Evolutionary conservation across 2,888 invertebrate species (phyloP).

Genomic region (Rotaria socialis): DNA sequence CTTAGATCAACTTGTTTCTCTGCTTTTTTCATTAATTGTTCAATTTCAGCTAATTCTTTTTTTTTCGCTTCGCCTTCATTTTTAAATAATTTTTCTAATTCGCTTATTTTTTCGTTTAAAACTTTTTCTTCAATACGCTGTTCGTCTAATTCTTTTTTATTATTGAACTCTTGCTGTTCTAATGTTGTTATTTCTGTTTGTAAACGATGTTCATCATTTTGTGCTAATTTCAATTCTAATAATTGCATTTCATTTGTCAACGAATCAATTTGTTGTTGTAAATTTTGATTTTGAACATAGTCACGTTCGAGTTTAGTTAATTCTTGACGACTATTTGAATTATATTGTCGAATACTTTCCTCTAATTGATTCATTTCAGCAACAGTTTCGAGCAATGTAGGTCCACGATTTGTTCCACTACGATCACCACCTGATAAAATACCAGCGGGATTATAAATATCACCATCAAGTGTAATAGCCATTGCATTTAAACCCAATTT

Average conservation of each 20-base stretch:
- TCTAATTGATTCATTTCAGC: conserved; percentile 49
- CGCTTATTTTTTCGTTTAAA: conserved; percentile 6
- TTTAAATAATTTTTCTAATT: conserved; percentile 34
- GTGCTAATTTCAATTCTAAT: conserved; percentile 24
- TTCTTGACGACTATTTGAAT: not conserved
- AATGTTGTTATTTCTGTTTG: conserved; percentile 2
- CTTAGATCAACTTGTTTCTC: conserved; percentile 24
- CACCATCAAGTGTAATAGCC: conserved; percentile 81
- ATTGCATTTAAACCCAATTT: conserved; percentile 50
- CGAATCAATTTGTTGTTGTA: conserved; percentile 4
- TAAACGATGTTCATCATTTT: conserved; percentile 37
- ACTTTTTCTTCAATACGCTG: not conserved
- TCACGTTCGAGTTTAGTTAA: not conserved
- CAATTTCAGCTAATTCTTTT: conserved; percentile 34
- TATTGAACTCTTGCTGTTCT: not conserved
- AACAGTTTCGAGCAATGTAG: conserved; percentile 36
- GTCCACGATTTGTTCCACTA: conserved; percentile 24
- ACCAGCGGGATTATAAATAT: conserved; percentile 83
- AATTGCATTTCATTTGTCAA: conserved; percentile 28
- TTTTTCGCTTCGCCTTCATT: conserved; percentile 22
- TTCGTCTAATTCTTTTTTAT: not conserved
- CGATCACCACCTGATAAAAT: conserved; percentile 75
- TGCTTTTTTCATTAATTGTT: conserved; percentile 32
- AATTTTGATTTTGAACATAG: conserved; percentile 30
- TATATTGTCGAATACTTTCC: conserved; percentile 57